A percentile compares a stretch with the other conserved stretches of the same genome.
phyloP scores from a whole-genome alignment of 2,113 vertebrate species.

The Condylura cristata region DNA sequence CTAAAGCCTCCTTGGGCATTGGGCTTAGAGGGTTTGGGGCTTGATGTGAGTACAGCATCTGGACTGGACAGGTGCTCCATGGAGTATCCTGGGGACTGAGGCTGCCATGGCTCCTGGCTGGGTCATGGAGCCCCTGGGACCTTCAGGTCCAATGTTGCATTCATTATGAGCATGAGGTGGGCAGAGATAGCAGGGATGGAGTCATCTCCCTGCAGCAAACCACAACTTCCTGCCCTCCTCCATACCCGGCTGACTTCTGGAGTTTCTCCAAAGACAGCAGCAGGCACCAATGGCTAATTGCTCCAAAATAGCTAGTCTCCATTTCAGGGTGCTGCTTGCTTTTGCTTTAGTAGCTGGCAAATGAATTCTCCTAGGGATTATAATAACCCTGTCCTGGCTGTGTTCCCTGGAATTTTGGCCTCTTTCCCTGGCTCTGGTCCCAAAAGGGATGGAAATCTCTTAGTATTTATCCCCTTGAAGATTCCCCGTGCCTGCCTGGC shows the following conservation, averaged over 20 bases:
- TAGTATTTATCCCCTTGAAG: conserved; percentile 76
- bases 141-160: not conserved
- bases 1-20: no score
- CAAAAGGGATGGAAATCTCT: conserved; percentile 70
- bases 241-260: conserved; percentile 56
- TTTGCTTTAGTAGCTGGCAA: conserved; percentile 81
- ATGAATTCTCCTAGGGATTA: conserved; percentile 80
- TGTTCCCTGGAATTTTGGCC: conserved; percentile 81
- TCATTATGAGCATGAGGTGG: accelerated
- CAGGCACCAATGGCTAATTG: conserved; percentile 71
- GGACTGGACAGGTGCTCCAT: not conserved
- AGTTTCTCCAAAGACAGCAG: conserved; percentile 77
- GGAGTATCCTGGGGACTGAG: not conserved
- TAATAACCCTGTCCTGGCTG: conserved; percentile 81
- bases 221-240: not conserved
- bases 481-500: conserved; percentile 66
- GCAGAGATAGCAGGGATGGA: not conserved
- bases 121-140: not conserved
- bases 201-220: not conserved
- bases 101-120: no score
- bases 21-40: not conserved
- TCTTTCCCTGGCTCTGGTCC: conserved; percentile 77
- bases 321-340: conserved; percentile 81
- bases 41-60: not conserved
- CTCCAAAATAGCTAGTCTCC: conserved; percentile 80